Conservation (phyloP, 2,888 invertebrate genomes). For the Abrostola triplasia region DNA sequence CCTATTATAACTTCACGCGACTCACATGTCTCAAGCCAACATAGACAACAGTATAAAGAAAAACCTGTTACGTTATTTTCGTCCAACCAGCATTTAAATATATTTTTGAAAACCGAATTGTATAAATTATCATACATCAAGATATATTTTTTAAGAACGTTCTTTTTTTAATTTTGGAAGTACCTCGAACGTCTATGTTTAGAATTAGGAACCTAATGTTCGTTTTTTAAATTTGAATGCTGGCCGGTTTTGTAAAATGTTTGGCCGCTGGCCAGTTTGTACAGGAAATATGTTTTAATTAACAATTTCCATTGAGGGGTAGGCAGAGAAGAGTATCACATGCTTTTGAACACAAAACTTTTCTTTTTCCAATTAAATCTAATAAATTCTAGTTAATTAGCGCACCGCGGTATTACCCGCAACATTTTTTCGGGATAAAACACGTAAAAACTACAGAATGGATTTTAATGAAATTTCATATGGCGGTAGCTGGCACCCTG, state of each 20-base stretch:
- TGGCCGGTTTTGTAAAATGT: background rate
- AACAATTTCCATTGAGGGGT: too few species aligned
- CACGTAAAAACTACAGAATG: too few species aligned
- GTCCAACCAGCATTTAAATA: conserved; percentile 14
- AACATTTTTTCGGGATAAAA: too few species aligned
- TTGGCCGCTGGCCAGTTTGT: too few species aligned
- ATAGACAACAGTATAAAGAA: conserved; percentile 11
- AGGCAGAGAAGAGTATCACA: background rate
- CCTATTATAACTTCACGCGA: background rate
- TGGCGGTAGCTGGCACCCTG: too few species aligned
- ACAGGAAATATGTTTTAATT: too few species aligned
- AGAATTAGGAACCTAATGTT: background rate
- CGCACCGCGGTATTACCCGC: too few species aligned
- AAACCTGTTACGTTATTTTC: conserved; percentile 39
- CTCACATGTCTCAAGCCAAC: background rate
- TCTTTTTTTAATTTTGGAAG: conserved; percentile 20
- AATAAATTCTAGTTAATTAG: too few species aligned
- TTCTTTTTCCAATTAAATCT: too few species aligned
- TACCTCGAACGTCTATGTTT: background rate
- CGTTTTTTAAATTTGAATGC: background rate
- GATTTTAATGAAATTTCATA: too few species aligned
- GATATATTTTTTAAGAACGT: conserved; percentile 8
- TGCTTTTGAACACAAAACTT: background rate
- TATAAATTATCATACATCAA: conserved; percentile 30
- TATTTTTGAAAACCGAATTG: conserved; percentile 40